Conservation (phyloP, 2,888 invertebrate species). For the Thelaira solivaga region DNA sequence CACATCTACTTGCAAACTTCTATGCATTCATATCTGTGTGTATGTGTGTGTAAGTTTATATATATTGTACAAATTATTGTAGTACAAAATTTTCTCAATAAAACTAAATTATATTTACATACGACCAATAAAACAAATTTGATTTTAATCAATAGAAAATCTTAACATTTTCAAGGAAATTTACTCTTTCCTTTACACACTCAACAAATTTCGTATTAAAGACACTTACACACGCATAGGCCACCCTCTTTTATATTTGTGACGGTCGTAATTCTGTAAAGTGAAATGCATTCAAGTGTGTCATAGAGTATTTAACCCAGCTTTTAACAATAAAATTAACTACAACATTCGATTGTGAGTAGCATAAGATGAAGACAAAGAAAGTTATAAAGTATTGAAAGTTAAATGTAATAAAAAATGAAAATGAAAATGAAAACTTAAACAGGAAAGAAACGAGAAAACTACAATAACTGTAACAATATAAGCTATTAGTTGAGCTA, state of each 20-base stretch:
- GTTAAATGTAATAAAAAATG: conserved; percentile 27
- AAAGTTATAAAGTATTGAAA: conserved; percentile 38
- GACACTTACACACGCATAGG: no score
- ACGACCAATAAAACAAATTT: conserved; percentile 74
- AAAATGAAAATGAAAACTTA: neutral
- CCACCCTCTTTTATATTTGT: neutral
- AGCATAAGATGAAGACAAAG: conserved; percentile 8
- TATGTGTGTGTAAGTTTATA: neutral
- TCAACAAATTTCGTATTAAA: no score
- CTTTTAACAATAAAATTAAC: conserved; percentile 75
- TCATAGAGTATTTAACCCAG: conserved; percentile 69
- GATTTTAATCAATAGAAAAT: conserved; percentile 70
- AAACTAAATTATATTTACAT: conserved; percentile 69
- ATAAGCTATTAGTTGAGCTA: conserved; percentile 51
- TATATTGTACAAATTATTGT: conserved; percentile 45
- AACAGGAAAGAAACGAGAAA: neutral
- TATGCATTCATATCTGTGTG: neutral
- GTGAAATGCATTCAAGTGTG: conserved; percentile 64
- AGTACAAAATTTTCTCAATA: conserved; percentile 50
- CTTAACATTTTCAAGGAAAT: conserved; percentile 45
- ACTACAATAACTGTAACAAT: conserved; percentile 23
- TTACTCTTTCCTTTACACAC: conserved; percentile 11
- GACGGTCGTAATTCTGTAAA: conserved; percentile 25
- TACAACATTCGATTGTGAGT: conserved; percentile 50
- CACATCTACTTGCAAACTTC: neutral